Base-by-base conservation (phyloP, 2,113 vertebrate genomes). In the Apeltes quadracus region DNA sequence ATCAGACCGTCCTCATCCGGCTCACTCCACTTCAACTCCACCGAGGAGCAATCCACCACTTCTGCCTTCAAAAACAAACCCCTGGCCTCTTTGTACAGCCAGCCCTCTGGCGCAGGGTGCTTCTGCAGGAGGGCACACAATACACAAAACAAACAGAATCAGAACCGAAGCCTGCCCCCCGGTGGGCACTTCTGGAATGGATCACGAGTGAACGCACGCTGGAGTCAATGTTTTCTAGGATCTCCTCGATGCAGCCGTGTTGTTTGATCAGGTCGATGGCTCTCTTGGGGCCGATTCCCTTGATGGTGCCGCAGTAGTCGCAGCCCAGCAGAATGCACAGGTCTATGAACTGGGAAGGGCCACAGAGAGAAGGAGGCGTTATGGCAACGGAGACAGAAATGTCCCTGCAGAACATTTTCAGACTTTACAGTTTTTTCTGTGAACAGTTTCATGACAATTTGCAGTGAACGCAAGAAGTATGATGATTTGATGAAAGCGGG, bases 271-370 rank as follows among this genome's bases (percentile, higher is more conserved):
- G 95, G 84, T 98, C 98, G 0, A 99, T 92, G 0, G 98, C 97
- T 13, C 97, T 93, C 90, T 98, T 99, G 41, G 98, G 98, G 55
- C 98, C 97, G 0, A 99, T 96, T 56, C 98, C 98, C 7, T 96
- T 96, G 79, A 99, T 98, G 75, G 96, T 98, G 75, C 95, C 95
- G 0, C 98, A 99, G 94, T 99, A 99, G 88, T 99, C 98, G 0
- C 97, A 98, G 67, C 98, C 98, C 82, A 99, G 92, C 38, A 99
- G 93, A 84, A 99, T 98, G 69, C 98, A 99, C 22, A 99, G 92
- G 76, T 99, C 97, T 79, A 99, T 95, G 25, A 99, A 99, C 95
- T 95, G 36, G 46, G 18, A n/a, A 0, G 16, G 53, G 69, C 7
- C 9, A 25, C 7, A 5, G 48, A 39, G 10, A 76, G 22, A 20